Conservation (phyloP, 2,113 vertebrate species). For the Colaptes auratus region DNA sequence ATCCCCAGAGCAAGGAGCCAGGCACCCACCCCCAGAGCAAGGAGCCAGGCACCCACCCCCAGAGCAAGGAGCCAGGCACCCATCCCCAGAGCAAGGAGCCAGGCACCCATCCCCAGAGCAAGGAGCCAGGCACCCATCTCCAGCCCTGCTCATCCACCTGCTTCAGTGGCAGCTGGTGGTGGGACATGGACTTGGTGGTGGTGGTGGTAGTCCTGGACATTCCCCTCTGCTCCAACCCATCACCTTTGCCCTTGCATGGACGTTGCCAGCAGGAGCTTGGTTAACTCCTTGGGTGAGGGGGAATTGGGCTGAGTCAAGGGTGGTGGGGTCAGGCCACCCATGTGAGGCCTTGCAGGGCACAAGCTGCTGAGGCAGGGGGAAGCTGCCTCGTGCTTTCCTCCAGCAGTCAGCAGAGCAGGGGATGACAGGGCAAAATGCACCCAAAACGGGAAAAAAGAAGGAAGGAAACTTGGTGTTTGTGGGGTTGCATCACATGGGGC, state of each 20-base stretch:
- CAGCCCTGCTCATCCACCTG: rapidly evolving
- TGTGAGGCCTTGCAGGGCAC: rapidly evolving
- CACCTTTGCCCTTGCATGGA: rapidly evolving
- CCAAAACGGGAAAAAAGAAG: slow-evolving; percentile 31
- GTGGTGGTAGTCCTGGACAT: not conserved
- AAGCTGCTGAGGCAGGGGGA: slow-evolving; percentile 1
- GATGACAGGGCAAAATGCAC: not conserved
- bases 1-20: too few relatives aligned
- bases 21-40: too few relatives aligned
- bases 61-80: rapidly evolving
- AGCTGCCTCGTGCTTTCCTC: not conserved
- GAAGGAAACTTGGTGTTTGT: not conserved
- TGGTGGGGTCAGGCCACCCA: not conserved
- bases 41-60: too few relatives aligned
- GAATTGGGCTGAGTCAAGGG: slow-evolving; percentile 45
- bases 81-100: not conserved
- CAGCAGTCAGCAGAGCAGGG: not conserved
- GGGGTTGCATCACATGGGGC: not conserved
- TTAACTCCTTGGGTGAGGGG: not conserved
- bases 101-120: rapidly evolving
- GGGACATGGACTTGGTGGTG: rapidly evolving
- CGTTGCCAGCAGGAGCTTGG: not conserved
- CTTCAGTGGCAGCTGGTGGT: not conserved
- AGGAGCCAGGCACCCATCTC: not conserved
- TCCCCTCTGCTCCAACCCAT: not conserved